phyloP scores from a whole-genome alignment of 2,888 invertebrate genomes.

The Selenia dentaria region DNA sequence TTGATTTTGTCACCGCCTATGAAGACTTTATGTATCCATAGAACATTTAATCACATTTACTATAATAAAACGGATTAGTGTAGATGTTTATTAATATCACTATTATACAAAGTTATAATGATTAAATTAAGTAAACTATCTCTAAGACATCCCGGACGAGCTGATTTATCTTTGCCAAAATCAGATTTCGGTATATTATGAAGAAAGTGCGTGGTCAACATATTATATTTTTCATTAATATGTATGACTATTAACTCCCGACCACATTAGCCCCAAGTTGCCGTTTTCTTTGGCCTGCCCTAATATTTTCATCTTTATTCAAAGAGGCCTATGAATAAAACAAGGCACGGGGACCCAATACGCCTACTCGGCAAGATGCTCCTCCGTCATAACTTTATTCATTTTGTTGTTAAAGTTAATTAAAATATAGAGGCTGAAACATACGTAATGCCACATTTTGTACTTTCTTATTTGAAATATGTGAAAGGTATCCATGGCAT shows the following conservation, averaged over 20 bases:
- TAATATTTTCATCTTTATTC: constrained; percentile 84
- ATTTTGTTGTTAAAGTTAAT: constrained; percentile 68
- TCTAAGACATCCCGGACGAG: too few species aligned
- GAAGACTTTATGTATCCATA: too few species aligned
- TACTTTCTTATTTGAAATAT: too few species aligned
- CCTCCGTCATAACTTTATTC: constrained; percentile 61
- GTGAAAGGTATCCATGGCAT: too few species aligned
- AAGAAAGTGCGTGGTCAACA: constrained; percentile 42
- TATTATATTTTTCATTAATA: constrained; percentile 69
- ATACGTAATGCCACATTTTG: too few species aligned
- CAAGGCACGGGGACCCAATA: constrained; percentile 61
- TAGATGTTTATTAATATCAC: too few species aligned
- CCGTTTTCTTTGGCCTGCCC: constrained; percentile 66
- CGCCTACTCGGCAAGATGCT: constrained; percentile 62
- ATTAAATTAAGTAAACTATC: too few species aligned
- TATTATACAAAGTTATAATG: too few species aligned
- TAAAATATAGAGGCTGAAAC: constrained; percentile 58
- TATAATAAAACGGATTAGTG: too few species aligned
- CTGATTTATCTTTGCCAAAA: constrained; percentile 8
- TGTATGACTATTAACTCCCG: constrained; percentile 74
- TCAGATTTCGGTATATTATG: constrained; percentile 19
- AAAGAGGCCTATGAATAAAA: constrained; percentile 80
- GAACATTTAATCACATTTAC: too few species aligned
- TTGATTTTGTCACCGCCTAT: too few species aligned
- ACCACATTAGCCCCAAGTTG: constrained; percentile 66